Evolutionary conservation across 1,140 invertebrate species (phyloP).

Genomic region (Psilanteris sp.): DNA sequence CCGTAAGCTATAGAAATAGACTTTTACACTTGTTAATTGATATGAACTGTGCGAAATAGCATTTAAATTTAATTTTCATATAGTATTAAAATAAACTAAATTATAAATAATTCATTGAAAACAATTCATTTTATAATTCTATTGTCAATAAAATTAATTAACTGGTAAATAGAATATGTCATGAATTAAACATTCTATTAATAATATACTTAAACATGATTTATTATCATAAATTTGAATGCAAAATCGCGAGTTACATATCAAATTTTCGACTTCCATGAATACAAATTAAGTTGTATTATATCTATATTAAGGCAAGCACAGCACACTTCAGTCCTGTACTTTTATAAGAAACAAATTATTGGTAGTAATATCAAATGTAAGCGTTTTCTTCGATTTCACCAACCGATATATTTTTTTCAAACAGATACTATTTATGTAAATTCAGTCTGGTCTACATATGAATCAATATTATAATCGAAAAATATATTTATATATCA

Average conservation of each 20-base stretch:
- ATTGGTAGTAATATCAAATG: slow-evolving; percentile 42
- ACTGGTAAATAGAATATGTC: too few relatives aligned
- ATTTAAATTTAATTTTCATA: slow-evolving; percentile 57
- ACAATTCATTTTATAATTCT: too few relatives aligned
- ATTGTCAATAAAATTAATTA: too few relatives aligned
- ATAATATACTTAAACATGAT: too few relatives aligned
- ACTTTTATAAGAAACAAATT: slow-evolving; percentile 70
- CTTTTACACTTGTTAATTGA: slow-evolving; percentile 53
- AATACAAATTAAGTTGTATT: slow-evolving; percentile 71
- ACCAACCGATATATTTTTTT: slow-evolving; percentile 24
- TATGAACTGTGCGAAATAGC: slow-evolving; percentile 63
- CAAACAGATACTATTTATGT: slow-evolving; percentile 16
- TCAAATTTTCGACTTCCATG: slow-evolving; percentile 71
- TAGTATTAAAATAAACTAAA: too few relatives aligned
- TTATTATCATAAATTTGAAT: slow-evolving; percentile 42
- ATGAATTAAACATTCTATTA: too few relatives aligned
- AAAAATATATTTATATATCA: too few relatives aligned
- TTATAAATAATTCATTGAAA: too few relatives aligned
- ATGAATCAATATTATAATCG: too few relatives aligned
- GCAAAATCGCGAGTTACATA: slow-evolving; percentile 65
- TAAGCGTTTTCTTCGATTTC: slow-evolving; percentile 50
- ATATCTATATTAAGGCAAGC: slow-evolving; percentile 67
- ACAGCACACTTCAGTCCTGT: slow-evolving; percentile 76
- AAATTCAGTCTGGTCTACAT: slow-evolving; percentile 53
- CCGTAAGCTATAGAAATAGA: slow-evolving; percentile 58